Evolutionary conservation across 2,113 vertebrate genomes (phyloP), one percentile per base, ranked within the genome.

Genomic region (cattle (Bos taurus)): DNA sequence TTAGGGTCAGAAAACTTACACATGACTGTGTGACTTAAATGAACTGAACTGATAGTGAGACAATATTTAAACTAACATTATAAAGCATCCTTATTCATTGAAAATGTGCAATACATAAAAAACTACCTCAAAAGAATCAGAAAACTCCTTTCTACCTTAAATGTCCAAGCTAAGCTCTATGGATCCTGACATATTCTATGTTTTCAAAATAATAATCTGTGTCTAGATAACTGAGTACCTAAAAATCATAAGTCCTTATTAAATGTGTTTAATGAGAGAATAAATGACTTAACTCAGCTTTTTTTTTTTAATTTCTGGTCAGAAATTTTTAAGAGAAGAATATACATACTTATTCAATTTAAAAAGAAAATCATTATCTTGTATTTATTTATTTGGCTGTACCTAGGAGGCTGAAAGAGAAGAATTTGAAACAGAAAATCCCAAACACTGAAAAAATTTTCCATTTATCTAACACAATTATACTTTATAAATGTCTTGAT

Each of bases 11-110:
- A 67, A 67, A 67, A 11, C 0, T 36, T 67, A n/a, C 64, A 36
- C 33, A 67, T 0, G 1, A 36, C 17, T 36, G n/a, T 0, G 2
- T 67, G 33, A 21, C 33, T 67, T 36, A n/a, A 62, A 62, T 62
- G 30, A 62, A 62, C 14, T 33, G 14, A 33, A 62, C 7, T 62
- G 30, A 85, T 28, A 89, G 28, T 82, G 9, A 71, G 23, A 82
- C 0, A 46, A 19, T 28, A 2, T 71, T 94, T 48, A 36, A 59
- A 25, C 6, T 90, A 30, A 59, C 43, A 60, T 19, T 62, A 77
- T 54, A 88, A 88, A 60, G 12, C 54, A 56, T 78, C 2, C 21
- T 92, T 82, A 46, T 74, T 40, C 4, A 67, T 57, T 64, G 62
- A 78, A 78, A 8, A 57, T 26, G 64, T n/a, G 40, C 21, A 7